A percentile compares a stretch with the other conserved stretches of the same genome.
Evolutionary conservation across 1,140 invertebrate species (phyloP).

Genomic region (Caenorhabditis tropicalis): DNA sequence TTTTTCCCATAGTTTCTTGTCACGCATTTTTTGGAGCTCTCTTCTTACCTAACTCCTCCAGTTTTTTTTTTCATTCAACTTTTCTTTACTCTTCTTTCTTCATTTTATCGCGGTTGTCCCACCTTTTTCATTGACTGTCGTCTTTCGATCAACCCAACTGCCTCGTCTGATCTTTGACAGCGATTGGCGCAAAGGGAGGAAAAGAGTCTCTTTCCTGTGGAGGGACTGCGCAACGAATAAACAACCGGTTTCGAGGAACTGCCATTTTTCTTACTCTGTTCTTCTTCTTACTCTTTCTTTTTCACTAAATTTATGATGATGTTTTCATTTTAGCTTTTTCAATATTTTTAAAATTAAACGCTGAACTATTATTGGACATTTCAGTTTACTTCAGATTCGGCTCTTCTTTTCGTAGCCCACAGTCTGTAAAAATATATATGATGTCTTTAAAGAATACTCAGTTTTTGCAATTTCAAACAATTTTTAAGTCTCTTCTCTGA

Average conservation of each 20-base stretch:
- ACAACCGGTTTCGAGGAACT: slow-evolving; percentile 43
- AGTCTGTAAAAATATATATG: too few species aligned
- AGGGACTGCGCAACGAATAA: slow-evolving; percentile 2
- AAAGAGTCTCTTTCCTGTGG: background rate
- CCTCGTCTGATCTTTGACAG: slow-evolving; percentile 7
- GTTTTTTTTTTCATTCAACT: too few species aligned
- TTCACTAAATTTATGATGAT: background rate
- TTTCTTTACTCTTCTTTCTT: too few species aligned
- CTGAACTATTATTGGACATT: too few species aligned
- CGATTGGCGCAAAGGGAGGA: background rate
- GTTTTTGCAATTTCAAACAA: too few species aligned
- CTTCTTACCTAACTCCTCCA: too few species aligned
- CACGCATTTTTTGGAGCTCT: too few species aligned
- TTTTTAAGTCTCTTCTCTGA: too few species aligned
- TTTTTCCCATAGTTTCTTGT: too few species aligned
- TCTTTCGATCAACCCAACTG: background rate
- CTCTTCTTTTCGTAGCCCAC: too few species aligned
- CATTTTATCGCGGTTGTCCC: background rate
- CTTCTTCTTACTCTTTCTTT: background rate
- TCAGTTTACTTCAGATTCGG: too few species aligned
- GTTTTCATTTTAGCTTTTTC: background rate
- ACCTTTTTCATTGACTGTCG: background rate
- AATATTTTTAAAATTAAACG: background rate
- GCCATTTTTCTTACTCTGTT: background rate
- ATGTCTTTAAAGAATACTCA: too few species aligned